A percentile compares a stretch with the other conserved stretches of the same genome.
Evolutionary conservation across 2,797 vertebrate genomes (phyloP).

Genomic region (Synaphobranchus kaupii): DNA sequence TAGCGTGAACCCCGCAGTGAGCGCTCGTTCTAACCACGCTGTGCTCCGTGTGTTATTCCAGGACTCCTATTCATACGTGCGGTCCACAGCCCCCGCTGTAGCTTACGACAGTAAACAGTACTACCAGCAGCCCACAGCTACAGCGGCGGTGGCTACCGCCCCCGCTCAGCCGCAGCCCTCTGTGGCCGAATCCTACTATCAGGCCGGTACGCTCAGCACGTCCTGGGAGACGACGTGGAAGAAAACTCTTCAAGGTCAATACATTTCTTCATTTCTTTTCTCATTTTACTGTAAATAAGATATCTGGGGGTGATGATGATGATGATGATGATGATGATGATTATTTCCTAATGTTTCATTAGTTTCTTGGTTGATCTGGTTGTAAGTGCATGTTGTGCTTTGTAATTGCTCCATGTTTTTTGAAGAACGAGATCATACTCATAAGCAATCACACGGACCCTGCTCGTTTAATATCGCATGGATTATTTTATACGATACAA

Average conservation of each 20-base stretch:
- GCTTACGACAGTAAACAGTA: slow-evolving; percentile 96
- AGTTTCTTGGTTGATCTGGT: neutral
- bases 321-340: neutral
- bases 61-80: slow-evolving; percentile 95
- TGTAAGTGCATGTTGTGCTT: neutral
- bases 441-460: neutral
- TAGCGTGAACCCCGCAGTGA: neutral
- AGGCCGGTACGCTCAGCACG: slow-evolving; percentile 78
- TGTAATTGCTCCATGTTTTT: neutral
- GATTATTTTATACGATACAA: neutral
- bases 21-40: neutral
- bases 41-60: slow-evolving; percentile 54
- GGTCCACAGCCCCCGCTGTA: slow-evolving; percentile 90
- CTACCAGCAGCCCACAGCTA: slow-evolving; percentile 91
- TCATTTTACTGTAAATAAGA: neutral
- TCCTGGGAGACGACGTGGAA: slow-evolving; percentile 34
- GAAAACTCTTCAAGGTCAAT: slow-evolving; percentile 20
- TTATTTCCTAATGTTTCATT: neutral
- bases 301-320: neutral
- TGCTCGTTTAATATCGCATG: neutral
- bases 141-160: slow-evolving; percentile 83
- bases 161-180: slow-evolving; percentile 88
- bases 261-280: neutral
- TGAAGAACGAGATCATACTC: neutral
- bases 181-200: slow-evolving; percentile 95